Evolutionary conservation across 2,797 vertebrate species (phyloP).

Genomic region (Leucoraja ocellata): DNA sequence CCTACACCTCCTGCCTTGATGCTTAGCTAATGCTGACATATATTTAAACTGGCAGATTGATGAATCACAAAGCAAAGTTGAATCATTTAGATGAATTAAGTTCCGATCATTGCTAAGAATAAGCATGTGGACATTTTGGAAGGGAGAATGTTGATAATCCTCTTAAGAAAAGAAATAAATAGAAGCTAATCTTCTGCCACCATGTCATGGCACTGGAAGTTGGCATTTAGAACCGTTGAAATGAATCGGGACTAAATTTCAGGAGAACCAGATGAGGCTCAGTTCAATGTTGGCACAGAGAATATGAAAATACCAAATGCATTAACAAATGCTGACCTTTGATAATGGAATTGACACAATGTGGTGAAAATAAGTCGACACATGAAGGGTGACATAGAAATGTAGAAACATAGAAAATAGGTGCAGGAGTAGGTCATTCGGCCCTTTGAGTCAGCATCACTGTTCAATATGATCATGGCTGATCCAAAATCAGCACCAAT

Average conservation of each 20-base stretch:
- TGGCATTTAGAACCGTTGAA: neutral
- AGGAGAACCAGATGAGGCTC: neutral
- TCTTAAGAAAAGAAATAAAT: neutral
- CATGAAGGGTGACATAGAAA: neutral
- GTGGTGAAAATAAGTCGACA: conserved; percentile 10
- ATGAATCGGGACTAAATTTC: conserved; percentile 1
- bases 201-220: neutral
- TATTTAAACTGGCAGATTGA: neutral
- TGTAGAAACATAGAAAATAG: too few species aligned
- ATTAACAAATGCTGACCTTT: conserved; percentile 29
- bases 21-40: neutral
- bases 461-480: too few species aligned
- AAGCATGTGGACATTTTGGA: conserved; percentile 22
- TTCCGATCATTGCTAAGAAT: neutral
- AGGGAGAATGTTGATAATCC: neutral
- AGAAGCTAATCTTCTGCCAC: neutral
- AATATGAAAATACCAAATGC: conserved; percentile 29
- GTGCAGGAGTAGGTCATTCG: too few species aligned
- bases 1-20: neutral
- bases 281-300: neutral
- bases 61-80: neutral
- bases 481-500: too few species aligned
- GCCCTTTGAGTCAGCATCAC: too few species aligned
- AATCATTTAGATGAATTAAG: neutral
- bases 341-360: conserved; percentile 18